Evolutionary conservation across 2,888 invertebrate genomes (phyloP).

Genomic region (Dynastes hyllus): DNA sequence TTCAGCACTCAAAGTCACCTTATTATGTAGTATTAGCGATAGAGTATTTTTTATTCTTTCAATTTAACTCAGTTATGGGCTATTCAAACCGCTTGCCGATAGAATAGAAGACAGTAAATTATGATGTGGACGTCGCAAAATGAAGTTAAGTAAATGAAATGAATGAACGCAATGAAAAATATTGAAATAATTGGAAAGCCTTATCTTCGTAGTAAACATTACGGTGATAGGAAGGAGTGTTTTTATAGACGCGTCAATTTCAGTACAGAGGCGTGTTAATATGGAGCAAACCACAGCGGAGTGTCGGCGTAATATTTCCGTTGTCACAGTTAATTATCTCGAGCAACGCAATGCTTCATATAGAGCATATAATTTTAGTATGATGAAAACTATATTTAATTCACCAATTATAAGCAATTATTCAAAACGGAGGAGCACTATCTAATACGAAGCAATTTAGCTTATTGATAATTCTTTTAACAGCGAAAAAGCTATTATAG

Average conservation of each 20-base stretch:
- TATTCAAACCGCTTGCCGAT: neutral
- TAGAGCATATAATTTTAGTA: no score
- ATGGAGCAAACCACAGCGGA: no score
- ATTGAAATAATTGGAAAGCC: conserved; percentile 3
- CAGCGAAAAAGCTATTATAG: no score
- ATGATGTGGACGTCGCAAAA: neutral
- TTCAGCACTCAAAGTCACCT: conserved; percentile 36
- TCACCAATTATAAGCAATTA: no score
- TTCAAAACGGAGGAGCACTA: no score
- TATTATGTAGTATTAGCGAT: conserved; percentile 43
- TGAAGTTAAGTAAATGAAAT: conserved; percentile 14
- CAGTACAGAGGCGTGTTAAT: neutral
- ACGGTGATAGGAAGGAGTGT: neutral
- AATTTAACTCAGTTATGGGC: conserved; percentile 20
- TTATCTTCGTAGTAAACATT: conserved; percentile 11
- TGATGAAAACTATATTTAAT: no score
- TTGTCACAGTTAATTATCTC: no score
- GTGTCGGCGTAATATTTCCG: no score
- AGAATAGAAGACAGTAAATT: conserved; percentile 8
- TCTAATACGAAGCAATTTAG: no score
- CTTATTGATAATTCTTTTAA: no score
- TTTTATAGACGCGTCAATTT: conserved; percentile 4
- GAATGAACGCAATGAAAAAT: neutral
- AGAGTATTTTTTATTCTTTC: conserved; percentile 32
- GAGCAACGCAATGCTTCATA: no score